A percentile compares a stretch with the other conserved stretches of the same genome.
phyloP scores from a whole-genome alignment of 2,113 vertebrate species.

The Brienomyrus longianalis region DNA sequence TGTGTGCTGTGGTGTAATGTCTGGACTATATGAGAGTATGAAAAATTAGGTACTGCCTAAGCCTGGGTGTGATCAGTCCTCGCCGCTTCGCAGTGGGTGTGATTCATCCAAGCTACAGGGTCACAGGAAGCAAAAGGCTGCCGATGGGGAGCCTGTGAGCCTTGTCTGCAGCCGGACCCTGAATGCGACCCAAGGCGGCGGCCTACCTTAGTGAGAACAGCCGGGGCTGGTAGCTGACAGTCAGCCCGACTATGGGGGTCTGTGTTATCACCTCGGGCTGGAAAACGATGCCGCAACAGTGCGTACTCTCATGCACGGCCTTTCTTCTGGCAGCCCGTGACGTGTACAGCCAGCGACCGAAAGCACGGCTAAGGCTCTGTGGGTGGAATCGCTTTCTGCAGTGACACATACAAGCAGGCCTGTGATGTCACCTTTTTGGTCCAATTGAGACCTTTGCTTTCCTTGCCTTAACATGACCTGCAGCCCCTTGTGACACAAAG shows the following conservation, averaged over 20 bases:
- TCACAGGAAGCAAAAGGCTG: background rate
- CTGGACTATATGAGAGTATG: background rate
- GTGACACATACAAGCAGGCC: background rate
- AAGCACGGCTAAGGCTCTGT: background rate
- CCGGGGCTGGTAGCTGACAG: background rate
- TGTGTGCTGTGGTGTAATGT: background rate
- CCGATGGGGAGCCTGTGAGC: background rate
- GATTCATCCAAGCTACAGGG: background rate
- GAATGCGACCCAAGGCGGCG: background rate
- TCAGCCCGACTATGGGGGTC: background rate
- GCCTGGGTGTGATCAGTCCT: background rate
- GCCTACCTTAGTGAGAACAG: background rate
- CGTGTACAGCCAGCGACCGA: background rate
- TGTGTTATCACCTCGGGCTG: background rate
- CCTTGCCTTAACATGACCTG: background rate
- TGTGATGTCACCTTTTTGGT: background rate
- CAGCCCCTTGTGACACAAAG: background rate
- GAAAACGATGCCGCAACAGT: background rate
- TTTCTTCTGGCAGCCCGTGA: background rate
- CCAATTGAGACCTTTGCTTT: background rate
- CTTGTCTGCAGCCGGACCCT: background rate
- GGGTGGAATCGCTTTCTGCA: background rate
- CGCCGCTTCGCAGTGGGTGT: background rate
- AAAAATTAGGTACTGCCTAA: background rate
- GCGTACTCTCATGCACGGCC: background rate